Conservation (phyloP, 1,140 invertebrate species). For the Anastrepha obliqua region DNA sequence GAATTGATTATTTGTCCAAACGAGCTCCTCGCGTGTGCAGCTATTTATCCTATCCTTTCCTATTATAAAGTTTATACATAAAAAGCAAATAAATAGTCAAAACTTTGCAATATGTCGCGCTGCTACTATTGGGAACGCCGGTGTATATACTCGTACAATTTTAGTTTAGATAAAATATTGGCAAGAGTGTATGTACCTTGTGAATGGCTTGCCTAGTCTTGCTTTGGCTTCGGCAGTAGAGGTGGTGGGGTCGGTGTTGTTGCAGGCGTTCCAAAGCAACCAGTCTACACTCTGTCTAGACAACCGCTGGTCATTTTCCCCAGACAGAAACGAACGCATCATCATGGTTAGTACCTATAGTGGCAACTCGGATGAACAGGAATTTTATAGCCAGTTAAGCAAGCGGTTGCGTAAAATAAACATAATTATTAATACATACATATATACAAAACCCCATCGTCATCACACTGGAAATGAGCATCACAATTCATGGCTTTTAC, state of each 20-base stretch:
- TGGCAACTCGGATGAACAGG: background rate
- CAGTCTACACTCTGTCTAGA: constrained; percentile 23
- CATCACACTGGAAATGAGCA: constrained; percentile 1
- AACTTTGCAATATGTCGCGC: no score
- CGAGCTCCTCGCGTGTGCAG: no score
- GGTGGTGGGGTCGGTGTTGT: background rate
- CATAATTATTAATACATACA: background rate
- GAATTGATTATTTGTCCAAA: no score
- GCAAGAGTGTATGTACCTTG: no score
- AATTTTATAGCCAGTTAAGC: constrained; percentile 25
- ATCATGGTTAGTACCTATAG: background rate
- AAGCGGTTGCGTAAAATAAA: background rate
- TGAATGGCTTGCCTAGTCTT: no score
- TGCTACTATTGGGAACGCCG: no score
- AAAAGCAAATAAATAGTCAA: no score
- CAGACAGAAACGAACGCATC: background rate
- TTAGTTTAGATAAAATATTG: no score
- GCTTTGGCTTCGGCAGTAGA: no score
- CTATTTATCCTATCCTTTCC: no score
- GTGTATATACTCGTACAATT: no score
- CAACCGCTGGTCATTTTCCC: background rate
- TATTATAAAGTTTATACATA: no score
- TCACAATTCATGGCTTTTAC: background rate
- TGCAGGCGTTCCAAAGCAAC: background rate
- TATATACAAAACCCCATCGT: background rate